Evolutionary conservation across 2,888 invertebrate species (phyloP).

Genomic region (Cheilosia impressa): DNA sequence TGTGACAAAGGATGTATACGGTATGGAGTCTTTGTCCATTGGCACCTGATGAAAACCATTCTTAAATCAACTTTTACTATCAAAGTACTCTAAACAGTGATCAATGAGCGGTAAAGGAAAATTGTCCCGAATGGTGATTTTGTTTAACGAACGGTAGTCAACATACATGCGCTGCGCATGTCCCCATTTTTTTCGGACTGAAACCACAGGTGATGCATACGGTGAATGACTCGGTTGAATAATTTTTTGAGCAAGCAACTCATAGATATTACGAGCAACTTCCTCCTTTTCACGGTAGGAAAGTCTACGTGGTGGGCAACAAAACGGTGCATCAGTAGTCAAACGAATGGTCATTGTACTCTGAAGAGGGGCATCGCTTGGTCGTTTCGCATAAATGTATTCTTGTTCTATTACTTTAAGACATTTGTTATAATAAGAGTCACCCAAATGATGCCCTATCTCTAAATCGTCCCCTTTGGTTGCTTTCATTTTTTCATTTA

Average conservation of each 20-base stretch:
- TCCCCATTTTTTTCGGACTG: conserved; percentile 26
- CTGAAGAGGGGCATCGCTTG: not conserved
- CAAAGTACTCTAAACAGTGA: conserved; percentile 55
- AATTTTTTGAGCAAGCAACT: conserved; percentile 27
- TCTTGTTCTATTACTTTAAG: conserved; percentile 14
- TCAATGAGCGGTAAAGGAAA: too few species aligned
- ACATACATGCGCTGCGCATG: too few species aligned
- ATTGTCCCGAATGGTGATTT: too few species aligned
- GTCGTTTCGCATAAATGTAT: conserved; percentile 10
- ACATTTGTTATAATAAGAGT: conserved; percentile 8
- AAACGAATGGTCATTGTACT: conserved; percentile 17
- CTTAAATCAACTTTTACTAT: conserved; percentile 72
- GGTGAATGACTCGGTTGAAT: conserved; percentile 29
- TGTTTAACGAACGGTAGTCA: too few species aligned
- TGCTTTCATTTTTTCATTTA: not conserved
- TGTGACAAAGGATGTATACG: conserved; percentile 76
- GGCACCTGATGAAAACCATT: conserved; percentile 76
- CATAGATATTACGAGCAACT: conserved; percentile 4
- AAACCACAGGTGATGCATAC: conserved; percentile 17
- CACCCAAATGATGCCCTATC: conserved; percentile 23
- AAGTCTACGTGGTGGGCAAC: conserved; percentile 1
- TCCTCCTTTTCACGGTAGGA: conserved; percentile 25
- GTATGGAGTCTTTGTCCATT: conserved; percentile 70
- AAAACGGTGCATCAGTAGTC: not conserved
- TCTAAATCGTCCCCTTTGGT: not conserved